Conservation (phyloP, 2,888 invertebrate genomes). For the Cephus pygmeus region DNA sequence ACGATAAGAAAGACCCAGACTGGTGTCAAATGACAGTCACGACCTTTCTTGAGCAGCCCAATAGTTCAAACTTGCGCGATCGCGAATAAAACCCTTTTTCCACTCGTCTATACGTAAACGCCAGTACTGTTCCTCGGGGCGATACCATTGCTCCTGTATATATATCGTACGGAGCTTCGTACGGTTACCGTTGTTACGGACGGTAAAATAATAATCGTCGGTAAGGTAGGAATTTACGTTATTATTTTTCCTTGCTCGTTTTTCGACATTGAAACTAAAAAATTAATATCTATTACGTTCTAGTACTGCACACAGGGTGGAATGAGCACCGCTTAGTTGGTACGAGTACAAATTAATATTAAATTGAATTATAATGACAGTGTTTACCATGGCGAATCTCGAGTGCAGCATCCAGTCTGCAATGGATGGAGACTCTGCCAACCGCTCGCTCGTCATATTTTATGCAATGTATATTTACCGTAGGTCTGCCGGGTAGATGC, state of each 20-base stretch:
- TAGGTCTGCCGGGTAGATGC: neutral
- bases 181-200: neutral
- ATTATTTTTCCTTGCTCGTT: neutral
- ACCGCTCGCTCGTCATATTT: slow-evolving; percentile 36
- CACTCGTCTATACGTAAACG: neutral
- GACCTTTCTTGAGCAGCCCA: neutral
- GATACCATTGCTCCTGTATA: neutral
- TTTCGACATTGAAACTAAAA: neutral
- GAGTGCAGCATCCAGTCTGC: slow-evolving; percentile 14
- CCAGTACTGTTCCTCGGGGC: neutral
- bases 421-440: neutral
- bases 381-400: slow-evolving; percentile 44
- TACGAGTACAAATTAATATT: slow-evolving; percentile 51
- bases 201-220: neutral
- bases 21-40: neutral
- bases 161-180: neutral
- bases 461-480: slow-evolving; percentile 35
- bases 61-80: neutral
- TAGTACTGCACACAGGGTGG: neutral
- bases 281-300: neutral
- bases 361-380: slow-evolving; percentile 56
- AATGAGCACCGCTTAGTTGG: slow-evolving; percentile 41
- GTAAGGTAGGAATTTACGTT: neutral
- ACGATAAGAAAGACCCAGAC: neutral
- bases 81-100: neutral